These are phyloP conservation scores for Macrosoma leucophasiata DNA, from an alignment of 2,888 invertebrate species.

Conservation along the genomic window DNA sequence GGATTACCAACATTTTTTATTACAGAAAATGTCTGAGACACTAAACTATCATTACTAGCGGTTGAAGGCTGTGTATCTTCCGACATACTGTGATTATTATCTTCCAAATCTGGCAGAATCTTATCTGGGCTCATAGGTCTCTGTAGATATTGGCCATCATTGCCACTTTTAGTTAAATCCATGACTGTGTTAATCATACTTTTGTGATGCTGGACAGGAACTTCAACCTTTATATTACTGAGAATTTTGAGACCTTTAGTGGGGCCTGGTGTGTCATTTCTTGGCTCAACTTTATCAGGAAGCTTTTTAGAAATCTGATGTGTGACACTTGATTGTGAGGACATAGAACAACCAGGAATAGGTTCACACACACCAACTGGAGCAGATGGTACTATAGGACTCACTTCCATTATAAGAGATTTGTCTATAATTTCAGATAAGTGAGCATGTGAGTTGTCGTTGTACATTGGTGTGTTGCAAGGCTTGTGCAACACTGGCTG, in stretches of 20 bases:
- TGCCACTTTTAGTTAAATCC: slow-evolving; percentile 57
- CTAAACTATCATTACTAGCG: slow-evolving; percentile 40
- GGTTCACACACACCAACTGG: too few relatives aligned
- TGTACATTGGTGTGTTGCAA: slow-evolving; percentile 41
- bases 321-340: slow-evolving; percentile 8
- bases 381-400: slow-evolving; percentile 43
- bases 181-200: slow-evolving; percentile 64
- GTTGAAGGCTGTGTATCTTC: slow-evolving; percentile 43
- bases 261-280: slow-evolving; percentile 41
- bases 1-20: slow-evolving; percentile 64
- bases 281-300: slow-evolving; percentile 33
- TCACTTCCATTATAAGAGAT: slow-evolving; percentile 62
- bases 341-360: neutral
- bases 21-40: slow-evolving; percentile 58
- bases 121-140: slow-evolving; percentile 48
- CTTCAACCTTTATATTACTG: slow-evolving; percentile 72
- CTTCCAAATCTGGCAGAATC: slow-evolving; percentile 61
- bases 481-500: slow-evolving; percentile 49
- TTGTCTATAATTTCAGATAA: slow-evolving; percentile 42
- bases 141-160: slow-evolving; percentile 50
- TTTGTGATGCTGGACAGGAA: slow-evolving; percentile 65
- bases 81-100: slow-evolving; percentile 43
- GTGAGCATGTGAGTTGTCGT: slow-evolving; percentile 35
- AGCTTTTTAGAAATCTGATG: slow-evolving; percentile 24
- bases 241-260: slow-evolving; percentile 67